Conservation (phyloP, 2,113 vertebrate species). For the Chloroceryle aenea region DNA sequence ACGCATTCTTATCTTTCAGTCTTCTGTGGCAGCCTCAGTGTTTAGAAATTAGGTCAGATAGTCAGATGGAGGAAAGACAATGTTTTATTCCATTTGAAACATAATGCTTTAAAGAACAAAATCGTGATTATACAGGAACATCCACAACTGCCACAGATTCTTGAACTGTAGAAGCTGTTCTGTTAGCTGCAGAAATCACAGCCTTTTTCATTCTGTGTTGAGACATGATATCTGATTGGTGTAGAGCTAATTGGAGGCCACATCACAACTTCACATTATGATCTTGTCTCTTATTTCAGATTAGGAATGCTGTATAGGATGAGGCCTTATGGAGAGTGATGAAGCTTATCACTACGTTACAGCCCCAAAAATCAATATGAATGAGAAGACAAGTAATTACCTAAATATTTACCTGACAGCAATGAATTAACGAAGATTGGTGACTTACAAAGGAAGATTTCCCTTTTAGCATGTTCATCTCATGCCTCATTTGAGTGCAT, state of each 20-base stretch:
- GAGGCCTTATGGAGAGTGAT: neutral
- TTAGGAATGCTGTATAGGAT: neutral
- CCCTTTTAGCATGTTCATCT: neutral
- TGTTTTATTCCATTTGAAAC: neutral
- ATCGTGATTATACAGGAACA: neutral
- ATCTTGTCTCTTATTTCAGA: neutral
- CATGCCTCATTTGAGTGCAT: neutral
- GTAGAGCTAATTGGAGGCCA: neutral
- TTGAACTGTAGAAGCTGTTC: neutral
- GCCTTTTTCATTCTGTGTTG: neutral
- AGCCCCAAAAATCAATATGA: neutral
- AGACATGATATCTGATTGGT: neutral
- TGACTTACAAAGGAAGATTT: neutral
- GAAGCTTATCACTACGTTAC: neutral
- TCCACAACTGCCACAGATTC: neutral
- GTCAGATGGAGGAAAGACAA: neutral
- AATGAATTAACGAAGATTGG: neutral
- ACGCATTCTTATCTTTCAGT: neutral
- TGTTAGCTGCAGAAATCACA: neutral
- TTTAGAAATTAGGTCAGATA: neutral
- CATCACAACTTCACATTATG: neutral
- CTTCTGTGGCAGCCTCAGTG: neutral
- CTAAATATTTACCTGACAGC: neutral
- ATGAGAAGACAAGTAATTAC: neutral
- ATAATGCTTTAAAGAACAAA: neutral